Evolutionary conservation across 2,888 invertebrate species (phyloP), one percentile per base, ranked within the genome.

Genomic region (Creontiades dilutus): DNA sequence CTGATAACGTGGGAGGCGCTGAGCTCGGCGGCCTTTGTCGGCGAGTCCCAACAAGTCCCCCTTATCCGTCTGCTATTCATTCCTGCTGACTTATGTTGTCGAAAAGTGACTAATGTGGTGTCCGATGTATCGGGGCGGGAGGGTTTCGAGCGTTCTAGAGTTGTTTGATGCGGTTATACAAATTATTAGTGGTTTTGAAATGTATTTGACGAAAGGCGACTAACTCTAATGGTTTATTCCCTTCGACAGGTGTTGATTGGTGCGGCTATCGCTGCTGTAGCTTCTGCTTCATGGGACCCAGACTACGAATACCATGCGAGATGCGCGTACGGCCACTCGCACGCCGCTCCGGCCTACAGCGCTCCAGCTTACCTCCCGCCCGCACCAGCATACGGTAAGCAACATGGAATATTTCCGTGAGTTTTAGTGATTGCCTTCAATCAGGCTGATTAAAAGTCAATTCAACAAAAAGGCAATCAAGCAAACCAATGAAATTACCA

Each of bases 261-360:
- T 12, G 89, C 89, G 27, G 82, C 82, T 14, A 61, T 91, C 85
- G 81, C 84, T 14, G 85, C 90, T 27, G 78, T 80, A 4, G 82
- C 37, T 12, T 90, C 91, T 16, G 91, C 91, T 27, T 86, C 88
- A 84, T 90, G 90, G 84, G 91, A 91, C 48, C 91, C 91, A n/a
- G 91, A 91, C 47, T 91, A 90, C 57, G 91, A 91, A 68, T 90
- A 91, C 78, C 91, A 90, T 55, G 80, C 78, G 9, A 76, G 87
- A 19, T 91, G 91, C 48, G 90, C 90, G 46, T 90, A 91, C 89
- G 90, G 90, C 27, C 91, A 90, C 61, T 48, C 55, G 13, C 80
- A 76, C 76, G 91, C 90, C 9, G 78, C 55, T 2, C 48, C 68
- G 52, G 68, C 87, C 28, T 85, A 85, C 85, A 68, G 46, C 3